Evolutionary conservation across 2,888 invertebrate species (phyloP).

Genomic region (Diaperis boleti): DNA sequence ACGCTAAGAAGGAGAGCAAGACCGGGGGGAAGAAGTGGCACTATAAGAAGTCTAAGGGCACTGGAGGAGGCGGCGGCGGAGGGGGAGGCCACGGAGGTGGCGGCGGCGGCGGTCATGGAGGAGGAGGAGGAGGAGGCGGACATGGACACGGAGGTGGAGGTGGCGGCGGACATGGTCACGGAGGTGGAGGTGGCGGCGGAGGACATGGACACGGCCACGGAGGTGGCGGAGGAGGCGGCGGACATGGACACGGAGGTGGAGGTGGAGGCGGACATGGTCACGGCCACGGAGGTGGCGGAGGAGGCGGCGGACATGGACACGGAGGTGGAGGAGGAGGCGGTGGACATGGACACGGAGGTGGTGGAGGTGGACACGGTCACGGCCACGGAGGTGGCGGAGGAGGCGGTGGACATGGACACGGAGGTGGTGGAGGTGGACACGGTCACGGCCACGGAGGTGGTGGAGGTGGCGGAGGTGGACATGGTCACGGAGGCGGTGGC

Average conservation of each 20-base stretch:
- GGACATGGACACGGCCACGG: slow-evolving; percentile 38
- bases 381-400: slow-evolving; percentile 48
- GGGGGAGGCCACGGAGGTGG: slow-evolving; percentile 36
- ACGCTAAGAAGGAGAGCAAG: slow-evolving; percentile 67
- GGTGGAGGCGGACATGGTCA: slow-evolving; percentile 44
- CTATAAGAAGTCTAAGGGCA: slow-evolving; percentile 47
- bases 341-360: slow-evolving; percentile 44
- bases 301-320: slow-evolving; percentile 35
- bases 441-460: slow-evolving; percentile 45
- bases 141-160: slow-evolving; percentile 33
- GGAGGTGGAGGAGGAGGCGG: slow-evolving; percentile 49
- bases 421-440: slow-evolving; percentile 44
- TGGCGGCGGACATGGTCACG: slow-evolving; percentile 36
- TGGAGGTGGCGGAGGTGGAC: slow-evolving; percentile 51
- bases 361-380: slow-evolving; percentile 46
- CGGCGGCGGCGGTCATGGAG: slow-evolving; percentile 43
- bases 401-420: slow-evolving; percentile 42
- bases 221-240: slow-evolving; percentile 34
- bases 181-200: slow-evolving; percentile 37
- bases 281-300: slow-evolving; percentile 41
- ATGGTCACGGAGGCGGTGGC: slow-evolving; percentile 47
- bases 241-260: slow-evolving; percentile 25
- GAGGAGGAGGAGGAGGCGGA: slow-evolving; percentile 34
- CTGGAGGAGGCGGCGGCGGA: slow-evolving; percentile 41
- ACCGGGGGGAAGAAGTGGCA: slow-evolving; percentile 71